Conservation (phyloP, 2,113 vertebrate species). For the Bujurquina vittata region DNA sequence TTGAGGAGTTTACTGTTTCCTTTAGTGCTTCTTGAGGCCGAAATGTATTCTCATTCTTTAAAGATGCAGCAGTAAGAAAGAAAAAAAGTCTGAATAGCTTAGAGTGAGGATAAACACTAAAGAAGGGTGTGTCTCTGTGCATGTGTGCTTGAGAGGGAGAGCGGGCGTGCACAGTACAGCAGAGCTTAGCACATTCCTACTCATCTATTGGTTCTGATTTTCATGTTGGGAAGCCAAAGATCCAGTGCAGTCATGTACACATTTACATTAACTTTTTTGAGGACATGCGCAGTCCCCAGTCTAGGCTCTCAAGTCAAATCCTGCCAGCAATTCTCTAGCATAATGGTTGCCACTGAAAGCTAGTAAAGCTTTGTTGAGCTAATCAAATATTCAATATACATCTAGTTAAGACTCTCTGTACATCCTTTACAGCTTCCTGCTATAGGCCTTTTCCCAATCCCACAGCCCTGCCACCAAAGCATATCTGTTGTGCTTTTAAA, state of each 20-base stretch:
- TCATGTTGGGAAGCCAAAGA: not conserved
- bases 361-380: conserved; percentile 42
- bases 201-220: conserved; percentile 25
- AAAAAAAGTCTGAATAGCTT: conserved; percentile 30
- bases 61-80: conserved; percentile 12
- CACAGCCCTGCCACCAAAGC: not conserved
- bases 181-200: not conserved
- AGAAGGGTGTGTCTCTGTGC: not conserved
- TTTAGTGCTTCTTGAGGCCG: not conserved
- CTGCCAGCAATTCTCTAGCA: conserved; percentile 8
- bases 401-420: not conserved
- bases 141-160: not conserved
- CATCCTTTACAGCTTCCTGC: conserved; percentile 1
- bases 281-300: not conserved
- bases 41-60: conserved; percentile 36
- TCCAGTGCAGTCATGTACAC: conserved; percentile 47
- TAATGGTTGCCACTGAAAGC: conserved; percentile 27
- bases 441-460: not conserved
- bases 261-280: conserved; percentile 37
- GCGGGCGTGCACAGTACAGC: not conserved
- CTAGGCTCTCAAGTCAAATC: conserved; percentile 22
- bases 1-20: not conserved
- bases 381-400: conserved; percentile 58
- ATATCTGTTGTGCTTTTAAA: conserved; percentile 17
- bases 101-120: conserved; percentile 8